A percentile compares a stretch with the other conserved stretches of the same genome.
Evolutionary conservation across 2,113 vertebrate species (phyloP).

Genomic region (Podarcis cretensis): DNA sequence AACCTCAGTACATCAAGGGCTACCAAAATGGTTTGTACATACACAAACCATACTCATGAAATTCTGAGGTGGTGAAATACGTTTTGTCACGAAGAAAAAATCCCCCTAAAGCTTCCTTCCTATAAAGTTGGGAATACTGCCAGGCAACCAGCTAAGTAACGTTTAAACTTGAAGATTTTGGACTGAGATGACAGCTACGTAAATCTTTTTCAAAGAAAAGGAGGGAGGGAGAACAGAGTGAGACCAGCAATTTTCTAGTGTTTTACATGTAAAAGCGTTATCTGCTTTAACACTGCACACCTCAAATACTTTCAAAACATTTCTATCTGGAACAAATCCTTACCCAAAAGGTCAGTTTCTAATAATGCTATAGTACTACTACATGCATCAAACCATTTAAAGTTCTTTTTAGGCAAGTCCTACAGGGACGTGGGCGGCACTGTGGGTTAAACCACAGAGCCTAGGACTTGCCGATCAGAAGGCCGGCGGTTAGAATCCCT

Average conservation of each 20-base stretch:
- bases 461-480: no score
- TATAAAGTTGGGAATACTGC: constrained; percentile 43
- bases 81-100: constrained; percentile 45
- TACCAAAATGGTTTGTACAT: neutral
- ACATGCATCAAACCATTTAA: neutral
- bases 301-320: constrained; percentile 10
- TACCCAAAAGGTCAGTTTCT: neutral
- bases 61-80: constrained; percentile 27
- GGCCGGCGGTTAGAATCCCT: no score
- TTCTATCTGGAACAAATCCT: constrained; percentile 32
- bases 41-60: constrained; percentile 29
- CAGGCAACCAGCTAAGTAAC: constrained; percentile 11
- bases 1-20: neutral
- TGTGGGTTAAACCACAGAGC: no score
- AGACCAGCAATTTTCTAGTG: constrained; percentile 15
- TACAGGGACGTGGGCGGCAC: no score
- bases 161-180: constrained; percentile 48
- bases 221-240: neutral
- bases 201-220: neutral
- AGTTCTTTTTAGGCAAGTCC: neutral
- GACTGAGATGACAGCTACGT: constrained; percentile 8
- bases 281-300: constrained; percentile 36
- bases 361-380: neutral
- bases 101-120: constrained; percentile 27
- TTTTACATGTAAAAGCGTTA: constrained; percentile 5